Evolutionary conservation across 2,888 invertebrate genomes (phyloP), one percentile per base, ranked within the genome.

Genomic region (Thumatha senex): DNA sequence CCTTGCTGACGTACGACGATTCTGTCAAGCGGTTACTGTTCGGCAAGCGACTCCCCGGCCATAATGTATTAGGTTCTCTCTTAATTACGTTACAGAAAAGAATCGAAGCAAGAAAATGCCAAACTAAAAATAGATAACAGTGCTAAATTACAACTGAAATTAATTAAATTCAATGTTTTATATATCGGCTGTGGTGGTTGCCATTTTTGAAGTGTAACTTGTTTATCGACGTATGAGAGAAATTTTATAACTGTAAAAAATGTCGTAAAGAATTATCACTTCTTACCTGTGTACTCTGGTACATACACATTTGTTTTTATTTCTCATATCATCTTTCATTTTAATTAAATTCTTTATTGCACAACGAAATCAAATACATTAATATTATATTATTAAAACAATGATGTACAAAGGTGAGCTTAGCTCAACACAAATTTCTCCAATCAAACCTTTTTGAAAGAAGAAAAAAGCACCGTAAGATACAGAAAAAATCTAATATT

Each of bases 1-100:
- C 97, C n/a, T 89, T 97, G 24, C 92, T 98, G 42, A 97, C 97
- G 0, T 97, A 97, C 74, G 97, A 97, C 72, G 97, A 97, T 78
- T 97, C 97, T 0, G 97, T 97, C 0, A 96, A 97, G 76, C 93
- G 97, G 56, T 88, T 98, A 49, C 92, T 98, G 34, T 97, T 97
- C 72, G 97, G 97, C 36, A 97, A 97, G 82, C 96, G 97, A 74
- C 90, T 97, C 57, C 97, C 97, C 45, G 97, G 97, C 69, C 97
- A 97, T 77, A 97, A 98, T 74, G 97, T 98, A 5, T 91, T 98
- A 11, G 96, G 95, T 8, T 97, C 97, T 11, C 89, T 98, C 18
- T 89, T 97, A 46, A 90, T 94, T 15, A 96, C 96, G 1, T 86
- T 98, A 58, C 97, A 98, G 81, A 95, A 95, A 66, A 93, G 97